Evolutionary conservation across 2,888 invertebrate species (phyloP).

Genomic region (Thera britannica): DNA sequence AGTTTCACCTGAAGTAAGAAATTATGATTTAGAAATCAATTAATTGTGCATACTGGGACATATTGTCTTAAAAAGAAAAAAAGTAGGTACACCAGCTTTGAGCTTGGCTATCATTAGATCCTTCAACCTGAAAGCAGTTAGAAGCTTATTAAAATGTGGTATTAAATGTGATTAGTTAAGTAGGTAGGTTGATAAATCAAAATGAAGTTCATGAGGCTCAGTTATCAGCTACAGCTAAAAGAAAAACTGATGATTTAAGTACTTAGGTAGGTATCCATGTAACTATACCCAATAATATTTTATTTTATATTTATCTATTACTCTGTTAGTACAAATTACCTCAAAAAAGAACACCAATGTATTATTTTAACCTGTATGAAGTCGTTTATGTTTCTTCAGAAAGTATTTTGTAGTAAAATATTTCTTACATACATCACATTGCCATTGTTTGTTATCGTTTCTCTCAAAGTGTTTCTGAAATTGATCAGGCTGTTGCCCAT

Average conservation of each 20-base stretch:
- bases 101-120: neutral
- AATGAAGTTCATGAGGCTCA: slow-evolving; percentile 23
- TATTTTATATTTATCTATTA: slow-evolving; percentile 41
- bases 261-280: neutral
- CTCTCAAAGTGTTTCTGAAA: slow-evolving; percentile 59
- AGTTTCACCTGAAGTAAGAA: slow-evolving; percentile 88
- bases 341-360: slow-evolving; percentile 73
- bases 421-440: slow-evolving; percentile 93
- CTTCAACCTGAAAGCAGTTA: slow-evolving; percentile 15
- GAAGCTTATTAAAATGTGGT: slow-evolving; percentile 22
- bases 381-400: slow-evolving; percentile 93
- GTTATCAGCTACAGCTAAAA: slow-evolving; percentile 19
- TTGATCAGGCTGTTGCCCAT: slow-evolving; percentile 45
- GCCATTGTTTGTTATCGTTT: slow-evolving; percentile 91
- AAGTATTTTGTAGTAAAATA: slow-evolving; percentile 95
- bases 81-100: too few species aligned
- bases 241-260: neutral
- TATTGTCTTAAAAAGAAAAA: too few species aligned
- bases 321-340: slow-evolving; percentile 78
- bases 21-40: neutral
- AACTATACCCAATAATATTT: neutral
- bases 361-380: slow-evolving; percentile 89
- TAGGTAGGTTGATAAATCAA: slow-evolving; percentile 2
- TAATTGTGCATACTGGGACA: too few species aligned
- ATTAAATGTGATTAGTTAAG: slow-evolving; percentile 31